Evolutionary conservation across 1,140 invertebrate genomes (phyloP), one percentile per base, ranked within the genome.

Genomic region (Ceratina japonica): DNA sequence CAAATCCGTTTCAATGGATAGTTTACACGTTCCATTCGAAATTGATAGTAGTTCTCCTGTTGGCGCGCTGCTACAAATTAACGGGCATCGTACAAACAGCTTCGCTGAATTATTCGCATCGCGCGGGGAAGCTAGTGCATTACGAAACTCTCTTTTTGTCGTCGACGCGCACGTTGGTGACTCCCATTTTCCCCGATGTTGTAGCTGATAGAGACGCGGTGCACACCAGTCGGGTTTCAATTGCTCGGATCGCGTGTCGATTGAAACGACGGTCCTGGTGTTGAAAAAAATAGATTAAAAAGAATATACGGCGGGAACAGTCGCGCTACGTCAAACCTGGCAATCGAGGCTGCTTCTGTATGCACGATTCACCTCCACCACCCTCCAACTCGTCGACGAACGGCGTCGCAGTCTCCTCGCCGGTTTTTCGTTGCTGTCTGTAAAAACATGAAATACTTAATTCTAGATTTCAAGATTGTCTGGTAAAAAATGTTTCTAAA

Each of bases 301-400:
- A 72, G 69, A 44, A 56, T 52, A 63, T 78, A 72, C 20, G 59
- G 51, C 24, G 65, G 15, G 44, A 69, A 76, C 37, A 20, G 44
- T 18, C n/a, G 51, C 16, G 68, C 68, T 54, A 63, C 18, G 68
- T 72, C 68, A 62, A 70, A 51, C 65, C 15, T 15, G 12, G 75
- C 58, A 66, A 74, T 56, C 56, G 68, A 54, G 49, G 44, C 74
- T 83, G 62, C 62, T 83, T 73, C 56, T 31, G 54, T 76, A 72
- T 64, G 61, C 77, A 65, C 62, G 70, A 27, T 64, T 22, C 24
- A 49, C 62, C n/a, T 56, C 58, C 20, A 5, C n/a, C 16, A 5
- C 54, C 54, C 15, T 1, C 54, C 15, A 8, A 44, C 10, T 10
- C 37, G 37, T 0, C 74, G 76, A 77, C 75, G 66, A 77, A 51